Evolutionary conservation across 1,140 invertebrate genomes (phyloP).

Genomic region (Ridgeia piscesae): DNA sequence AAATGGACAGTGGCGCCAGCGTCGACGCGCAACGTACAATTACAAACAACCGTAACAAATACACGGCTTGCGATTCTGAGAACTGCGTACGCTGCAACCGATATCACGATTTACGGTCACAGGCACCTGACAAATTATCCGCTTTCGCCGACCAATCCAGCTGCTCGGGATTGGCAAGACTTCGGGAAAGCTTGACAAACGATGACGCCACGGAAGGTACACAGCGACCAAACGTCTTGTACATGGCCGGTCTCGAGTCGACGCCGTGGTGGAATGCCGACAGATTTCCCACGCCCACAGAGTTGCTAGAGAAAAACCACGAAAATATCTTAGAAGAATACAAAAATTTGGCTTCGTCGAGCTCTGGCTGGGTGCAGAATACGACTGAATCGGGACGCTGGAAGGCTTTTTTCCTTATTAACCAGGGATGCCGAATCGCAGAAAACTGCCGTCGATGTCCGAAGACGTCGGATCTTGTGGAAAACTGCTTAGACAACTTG

Average conservation of each 20-base stretch:
- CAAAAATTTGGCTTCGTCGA: neutral
- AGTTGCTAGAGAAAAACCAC: conserved; percentile 15
- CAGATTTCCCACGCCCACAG: conserved; percentile 1
- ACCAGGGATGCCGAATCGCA: conserved; percentile 12
- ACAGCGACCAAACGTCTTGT: conserved; percentile 18
- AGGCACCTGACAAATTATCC: neutral
- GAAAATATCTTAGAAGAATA: neutral
- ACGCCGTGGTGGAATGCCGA: neutral
- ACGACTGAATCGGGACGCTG: neutral
- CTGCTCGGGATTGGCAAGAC: neutral
- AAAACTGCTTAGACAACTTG: neutral
- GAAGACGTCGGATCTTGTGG: conserved; percentile 6
- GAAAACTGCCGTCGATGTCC: conserved; percentile 16
- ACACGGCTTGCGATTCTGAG: conserved; percentile 14
- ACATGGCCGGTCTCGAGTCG: neutral
- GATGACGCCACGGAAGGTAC: neutral
- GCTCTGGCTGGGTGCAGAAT: conserved; percentile 13
- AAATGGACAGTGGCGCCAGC: neutral
- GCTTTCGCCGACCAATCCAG: neutral
- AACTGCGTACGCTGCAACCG: conserved; percentile 14
- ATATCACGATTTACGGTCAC: conserved; percentile 6
- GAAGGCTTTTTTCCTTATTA: conserved; percentile 12
- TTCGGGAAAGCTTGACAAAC: neutral
- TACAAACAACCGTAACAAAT: neutral
- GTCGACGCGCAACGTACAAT: neutral